Evolutionary conservation across 2,113 vertebrate species (phyloP), one percentile per base, ranked within the genome.

Genomic region (Salvelinus alpinus): DNA sequence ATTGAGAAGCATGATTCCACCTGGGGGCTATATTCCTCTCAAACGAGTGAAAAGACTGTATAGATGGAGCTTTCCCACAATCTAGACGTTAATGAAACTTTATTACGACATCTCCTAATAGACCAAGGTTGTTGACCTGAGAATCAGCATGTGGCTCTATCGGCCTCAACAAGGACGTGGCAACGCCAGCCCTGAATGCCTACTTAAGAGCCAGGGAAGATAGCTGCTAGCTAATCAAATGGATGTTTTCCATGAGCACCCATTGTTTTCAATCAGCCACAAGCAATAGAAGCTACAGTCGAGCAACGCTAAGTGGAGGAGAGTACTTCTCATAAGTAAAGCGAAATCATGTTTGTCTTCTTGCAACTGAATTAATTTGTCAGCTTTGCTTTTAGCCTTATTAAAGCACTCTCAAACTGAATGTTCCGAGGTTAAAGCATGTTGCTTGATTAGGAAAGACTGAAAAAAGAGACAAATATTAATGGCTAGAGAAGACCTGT

Each of bases 31-130:
- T 75, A 18, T 69, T 83, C 73, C 83, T 75, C 78, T 73, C 38
- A 44, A 82, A 86, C 66, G 24, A 38, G 87, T 79, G 84, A 14
- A 81, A 73, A 80, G 66, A 78, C 20, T 0, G 31, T 16, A 38
- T 74, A 74, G 60, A 60, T 74, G 72, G 67, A 71, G 44, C 38
- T 84, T 78, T 81, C 78, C 79, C 81, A 77, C 67, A 72, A 74
- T 25, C 73, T 77, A 25, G 85, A 82, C 85, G 74, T 84, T 86
- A 88, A 90, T 83, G 76, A 82, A 83, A 88, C 81, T 83, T 86
- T 80, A 86, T 87, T 87, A 76, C 85, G 84, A 78, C 72, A 72
- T 73, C 84, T 80, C 79, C 71, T 48, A 20, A 81, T 72, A 64
- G 76, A 73, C 60, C 62, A 16, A 7, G 44, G 34, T 78, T 51